Evolutionary conservation across 2,888 invertebrate species (phyloP).

Genomic region (Alcis repandata): DNA sequence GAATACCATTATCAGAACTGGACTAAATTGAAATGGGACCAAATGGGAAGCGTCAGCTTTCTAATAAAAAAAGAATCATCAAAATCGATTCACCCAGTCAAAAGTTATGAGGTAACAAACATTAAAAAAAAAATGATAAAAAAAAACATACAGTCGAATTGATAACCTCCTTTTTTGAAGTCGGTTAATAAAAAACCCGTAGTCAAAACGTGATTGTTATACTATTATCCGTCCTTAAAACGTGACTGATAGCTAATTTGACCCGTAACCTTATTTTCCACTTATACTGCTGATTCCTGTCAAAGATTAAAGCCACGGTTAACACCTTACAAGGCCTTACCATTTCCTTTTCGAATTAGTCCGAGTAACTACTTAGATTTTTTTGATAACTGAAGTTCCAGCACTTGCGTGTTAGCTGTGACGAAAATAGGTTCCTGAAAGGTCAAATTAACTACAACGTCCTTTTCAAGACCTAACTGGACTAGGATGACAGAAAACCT

Average conservation of each 20-base stretch:
- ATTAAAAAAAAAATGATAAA: too few species aligned
- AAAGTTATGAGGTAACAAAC: too few species aligned
- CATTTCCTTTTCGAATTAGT: slow-evolving; percentile 26
- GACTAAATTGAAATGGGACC: too few species aligned
- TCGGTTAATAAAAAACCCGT: too few species aligned
- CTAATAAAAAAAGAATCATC: too few species aligned
- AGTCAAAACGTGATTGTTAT: too few species aligned
- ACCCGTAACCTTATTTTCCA: slow-evolving; percentile 11
- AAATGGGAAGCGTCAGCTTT: too few species aligned
- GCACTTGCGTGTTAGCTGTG: slow-evolving; percentile 8
- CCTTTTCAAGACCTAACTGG: background rate
- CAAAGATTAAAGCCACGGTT: slow-evolving; percentile 16
- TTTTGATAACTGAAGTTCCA: slow-evolving; percentile 34
- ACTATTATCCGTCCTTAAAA: background rate
- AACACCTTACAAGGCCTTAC: slow-evolving; percentile 17
- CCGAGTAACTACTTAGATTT: slow-evolving; percentile 30
- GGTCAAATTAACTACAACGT: background rate
- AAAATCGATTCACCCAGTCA: too few species aligned
- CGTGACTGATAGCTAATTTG: background rate
- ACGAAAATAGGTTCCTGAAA: background rate
- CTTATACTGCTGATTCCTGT: slow-evolving; percentile 15
- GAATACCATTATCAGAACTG: too few species aligned
- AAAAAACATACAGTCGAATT: too few species aligned
- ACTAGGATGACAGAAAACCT: too few species aligned
- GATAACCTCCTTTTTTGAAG: too few species aligned